Base-by-base conservation (phyloP, 1,140 invertebrate species). In the Tribolium madens region DNA sequence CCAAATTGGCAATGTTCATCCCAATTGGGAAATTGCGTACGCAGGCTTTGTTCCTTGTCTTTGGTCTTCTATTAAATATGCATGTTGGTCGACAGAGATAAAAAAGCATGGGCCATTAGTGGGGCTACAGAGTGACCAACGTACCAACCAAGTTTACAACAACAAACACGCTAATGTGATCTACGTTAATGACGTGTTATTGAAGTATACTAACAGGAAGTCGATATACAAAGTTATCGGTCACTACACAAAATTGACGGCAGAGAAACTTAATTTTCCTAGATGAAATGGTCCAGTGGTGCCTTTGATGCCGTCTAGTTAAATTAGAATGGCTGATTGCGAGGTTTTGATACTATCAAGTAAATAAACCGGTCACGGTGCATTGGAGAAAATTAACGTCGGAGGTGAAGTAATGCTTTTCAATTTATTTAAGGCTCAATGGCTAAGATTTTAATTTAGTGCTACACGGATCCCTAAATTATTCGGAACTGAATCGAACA, bases 171-270 rank as follows among this genome's bases (percentile, higher is more conserved):
- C 74, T 78, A 78, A 75, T 78, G 73, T 73, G 53, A 57, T 74
- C 64, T 68, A 48, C 60, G 57, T 64, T 75, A 75, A 78, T 78
- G 76, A 52, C 57, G 42, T 78, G 71, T 74, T 78, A 75, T 78
- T 78, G 71, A 75, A 69, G 57, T 75, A 69, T 75, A 50, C 47
- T 68, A 68, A 57, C 69, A 53, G 70, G 76, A 77, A 71, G 50
- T 71, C 76, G 26, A 75, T 75, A 78, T 17, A 53, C 9, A 70
- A 69, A 69, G 64, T 76, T 76, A 18, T 15, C 50, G 73, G 73
- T 75, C 48, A 68, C 33, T 75, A 68, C 36, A n/a, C 31, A 75
- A 75, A 75, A 64, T 75, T 68, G 60, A 68, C 50, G 73, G 33
- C 7, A 75, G 33, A 57, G 46, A 68, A 75, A 75, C 73, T 75